Base-by-base conservation (phyloP, 2,113 vertebrate species). In the Talpa occidentalis region DNA sequence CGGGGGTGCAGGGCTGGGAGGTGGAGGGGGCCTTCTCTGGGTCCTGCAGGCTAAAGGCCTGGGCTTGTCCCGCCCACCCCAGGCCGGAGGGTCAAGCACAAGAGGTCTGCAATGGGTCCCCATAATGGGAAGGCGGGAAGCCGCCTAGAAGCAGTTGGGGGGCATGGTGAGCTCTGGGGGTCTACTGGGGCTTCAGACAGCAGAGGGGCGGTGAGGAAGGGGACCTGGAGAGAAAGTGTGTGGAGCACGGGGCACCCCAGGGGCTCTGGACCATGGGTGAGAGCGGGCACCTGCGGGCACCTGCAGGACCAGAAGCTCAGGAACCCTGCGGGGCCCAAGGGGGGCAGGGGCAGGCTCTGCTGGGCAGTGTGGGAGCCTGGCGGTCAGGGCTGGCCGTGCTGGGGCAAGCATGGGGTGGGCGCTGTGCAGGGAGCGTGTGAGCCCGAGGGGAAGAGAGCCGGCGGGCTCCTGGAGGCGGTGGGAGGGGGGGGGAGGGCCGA, bases 321-420 rank as follows among this genome's bases (percentile, higher is more conserved):
- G 74, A 26, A 10, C 4, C 60, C 30, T 10, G 1, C 11, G 78
- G 40, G 40, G 14, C 40, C 56, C 1, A 5, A 40, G 26, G 19
- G 10, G 35, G 30, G 7, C 16, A 4, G 30, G 30, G 47, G 40
- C 9, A 2, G 1, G 77, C 30, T 0, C 9, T 12, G 22, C 66
- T 10, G 21, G 21, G 28, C 0, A 0, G 66, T 0, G 2, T 24
- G 11, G 26, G 60, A 69, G 42, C 35, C 35, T 21, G 84, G n/a
- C n/a, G 8, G 42, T 26, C 6, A 0, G 14, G 49, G 26, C 56
- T 37, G 35, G n/a, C 6, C 17, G 5, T 15, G 2, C 0, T 10
- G 30, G 26, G 1, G 9, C 22, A 47, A 47, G 60, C 32, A 30
- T 24, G 24, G 70, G 26, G 44, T 49, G 35, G 40, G 15, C 22